Evolutionary conservation across 2,797 vertebrate species (phyloP), one percentile per base, ranked within the genome.

Genomic region (Nannoperca australis): DNA sequence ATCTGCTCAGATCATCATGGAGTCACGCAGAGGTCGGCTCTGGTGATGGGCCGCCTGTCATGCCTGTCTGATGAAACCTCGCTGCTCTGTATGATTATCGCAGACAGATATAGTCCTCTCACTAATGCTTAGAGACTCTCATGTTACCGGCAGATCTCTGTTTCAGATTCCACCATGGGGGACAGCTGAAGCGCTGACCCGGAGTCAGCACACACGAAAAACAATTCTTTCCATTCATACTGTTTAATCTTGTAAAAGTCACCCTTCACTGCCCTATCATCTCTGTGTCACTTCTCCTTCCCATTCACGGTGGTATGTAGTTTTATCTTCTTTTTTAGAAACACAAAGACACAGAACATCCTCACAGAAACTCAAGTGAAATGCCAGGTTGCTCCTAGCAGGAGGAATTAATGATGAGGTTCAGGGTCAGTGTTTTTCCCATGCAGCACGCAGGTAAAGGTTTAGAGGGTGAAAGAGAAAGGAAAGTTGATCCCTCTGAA

Each of bases 31-130:
- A 81, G 90, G 86, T 88, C 84, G 69, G 53, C 55, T 50, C 20
- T n/a, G 15, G 73, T 73, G 84, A 90, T 69, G 80, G 81, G 84
- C 86, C 45, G 79, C 67, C 83, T 76, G 83, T 88, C 86, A 59
- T 63, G 79, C 85, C 60, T 38, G 36, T 62, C 60, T 73, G 76
- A 75, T 85, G 79, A 84, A 85, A 66, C 78, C 69, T 79, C 53
- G 56, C 89, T 22, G 82, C 76, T 85, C 53, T 44, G 63, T 74
- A 70, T 80, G 89, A 91, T 94, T 92, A 94, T 91, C 86, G 76
- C 87, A 88, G 90, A 91, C 92, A 85, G 88, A 95, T 94, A 88
- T 92, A 94, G 92, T 85, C 86, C 67, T 42, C 69, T 69, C 65
- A 9, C 75, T 79, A 85, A 88, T 13, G 73, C 84, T 55, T 27